Evolutionary conservation across 2,888 invertebrate species (phyloP), one percentile per base, ranked within the genome.

Genomic region (Diaperis boleti): DNA sequence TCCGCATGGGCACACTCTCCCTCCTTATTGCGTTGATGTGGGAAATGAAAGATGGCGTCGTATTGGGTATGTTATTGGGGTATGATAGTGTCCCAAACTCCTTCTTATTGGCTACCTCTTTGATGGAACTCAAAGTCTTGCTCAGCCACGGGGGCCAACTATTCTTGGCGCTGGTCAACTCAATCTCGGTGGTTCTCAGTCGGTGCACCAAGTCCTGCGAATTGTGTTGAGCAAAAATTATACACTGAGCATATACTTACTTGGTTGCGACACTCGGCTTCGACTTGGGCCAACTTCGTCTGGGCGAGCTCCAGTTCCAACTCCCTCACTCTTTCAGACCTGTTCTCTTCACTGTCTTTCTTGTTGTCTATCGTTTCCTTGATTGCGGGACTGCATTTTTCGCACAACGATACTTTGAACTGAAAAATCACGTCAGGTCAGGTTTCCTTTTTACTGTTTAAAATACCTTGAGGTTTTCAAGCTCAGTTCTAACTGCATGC

Each of bases 211-310:
- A 83, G 80, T 95, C 94, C 92, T 92, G 78, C 10, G 18, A 41
- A 35, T n/a, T 22, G 18, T 7, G 18, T 39, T 29, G 8, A 8
- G 54, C 8, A 17, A 44, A 55, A 1, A 18, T 33, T 3, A 41
- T 13, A 5, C 17, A 17, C 41, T 26, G 20, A 8, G 6, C 26
- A 26, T 8, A 1, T n/a, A 49, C 33, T 62, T 55, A 65, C 65
- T 87, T 97, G 97, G 82, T 95, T 96, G 78, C 91, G 89, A 83
- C 98, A 98, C 83, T 98, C 95, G 1, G 96, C 94, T 82, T 99
- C 97, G 3, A 98, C 99, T 69, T 98, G 92, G 0, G 96, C 96
- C 69, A 99, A 84, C 81, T 99, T 99, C 0, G 98, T 96, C 79
- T 96, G 95, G 1, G 98, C 99, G 70, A 99, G 83, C 77, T 99